Conservation (phyloP, 1,140 invertebrate species). For the Spodoptera frugiperda region DNA sequence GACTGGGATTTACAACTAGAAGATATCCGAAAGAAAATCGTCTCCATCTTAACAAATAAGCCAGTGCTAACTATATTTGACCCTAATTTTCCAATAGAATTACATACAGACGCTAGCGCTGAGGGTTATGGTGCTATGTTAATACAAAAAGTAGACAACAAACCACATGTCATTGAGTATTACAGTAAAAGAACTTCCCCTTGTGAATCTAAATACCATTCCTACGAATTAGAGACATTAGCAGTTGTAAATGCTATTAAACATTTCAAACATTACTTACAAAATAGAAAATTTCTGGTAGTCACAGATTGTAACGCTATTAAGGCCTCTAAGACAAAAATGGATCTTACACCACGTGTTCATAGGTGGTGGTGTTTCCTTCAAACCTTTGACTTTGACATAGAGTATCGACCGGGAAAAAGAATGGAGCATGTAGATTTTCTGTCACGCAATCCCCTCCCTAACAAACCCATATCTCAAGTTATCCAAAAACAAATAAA, state of each 20-base stretch:
- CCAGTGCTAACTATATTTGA: neutral
- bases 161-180: conserved; percentile 24
- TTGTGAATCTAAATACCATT: neutral
- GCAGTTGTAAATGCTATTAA: conserved; percentile 45
- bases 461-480: neutral
- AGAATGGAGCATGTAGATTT: conserved; percentile 45
- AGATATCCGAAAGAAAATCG: neutral
- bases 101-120: neutral
- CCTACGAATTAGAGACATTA: conserved; percentile 19
- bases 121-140: neutral
- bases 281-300: conserved; percentile 26
- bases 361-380: conserved; percentile 41
- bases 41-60: neutral
- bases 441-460: conserved; percentile 34
- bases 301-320: conserved; percentile 22
- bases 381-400: conserved; percentile 45
- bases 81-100: neutral
- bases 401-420: conserved; percentile 18
- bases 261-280: conserved; percentile 43
- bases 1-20: neutral
- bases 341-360: conserved; percentile 9
- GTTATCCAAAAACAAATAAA: neutral
- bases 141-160: conserved; percentile 51
- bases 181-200: neutral
- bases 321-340: conserved; percentile 2